A percentile compares a stretch with the other conserved stretches of the same genome.
phyloP scores from a whole-genome alignment of 2,113 vertebrate species.

The Gymnorhina tibicen region DNA sequence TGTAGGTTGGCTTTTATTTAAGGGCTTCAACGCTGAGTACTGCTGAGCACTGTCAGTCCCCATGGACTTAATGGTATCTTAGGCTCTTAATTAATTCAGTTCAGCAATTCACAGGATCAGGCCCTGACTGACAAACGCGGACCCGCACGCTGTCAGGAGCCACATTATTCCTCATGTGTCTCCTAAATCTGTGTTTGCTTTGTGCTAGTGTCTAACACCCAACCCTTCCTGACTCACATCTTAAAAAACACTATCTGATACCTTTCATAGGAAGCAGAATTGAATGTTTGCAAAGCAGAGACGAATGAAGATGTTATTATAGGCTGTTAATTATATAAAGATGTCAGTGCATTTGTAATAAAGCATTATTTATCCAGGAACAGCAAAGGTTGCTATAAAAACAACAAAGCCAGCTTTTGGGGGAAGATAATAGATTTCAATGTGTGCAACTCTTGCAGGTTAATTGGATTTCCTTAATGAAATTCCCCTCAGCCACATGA shows the following conservation, averaged over 20 bases:
- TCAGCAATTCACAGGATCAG: not conserved
- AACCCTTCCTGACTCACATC: not conserved
- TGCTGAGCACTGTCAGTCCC: not conserved
- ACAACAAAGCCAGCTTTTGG: not conserved
- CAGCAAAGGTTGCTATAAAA: not conserved
- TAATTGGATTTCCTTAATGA: constrained; percentile 31
- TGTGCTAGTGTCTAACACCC: not conserved
- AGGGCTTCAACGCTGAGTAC: not conserved
- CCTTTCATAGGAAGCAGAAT: not conserved
- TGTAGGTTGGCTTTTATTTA: not conserved
- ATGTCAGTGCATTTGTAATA: not conserved
- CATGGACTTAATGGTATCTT: not conserved
- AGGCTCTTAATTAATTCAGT: not conserved
- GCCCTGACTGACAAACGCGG: not conserved
- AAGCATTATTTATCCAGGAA: not conserved
- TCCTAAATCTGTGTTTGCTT: not conserved
- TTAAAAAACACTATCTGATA: not conserved
- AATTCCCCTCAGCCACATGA: not conserved
- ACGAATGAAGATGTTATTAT: not conserved
- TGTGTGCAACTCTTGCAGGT: not conserved
- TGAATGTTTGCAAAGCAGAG: not conserved
- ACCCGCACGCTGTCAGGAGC: rapidly evolving
- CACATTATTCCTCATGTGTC: not conserved
- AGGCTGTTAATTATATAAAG: not conserved
- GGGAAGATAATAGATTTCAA: not conserved